Percentiles rank a stretch among this genome's conserved stretches.
These are phyloP conservation scores for Spongia lamella DNA, from an alignment of 37 sponge, comb jelly and placozoan genomes.

Conservation along the genomic window DNA sequence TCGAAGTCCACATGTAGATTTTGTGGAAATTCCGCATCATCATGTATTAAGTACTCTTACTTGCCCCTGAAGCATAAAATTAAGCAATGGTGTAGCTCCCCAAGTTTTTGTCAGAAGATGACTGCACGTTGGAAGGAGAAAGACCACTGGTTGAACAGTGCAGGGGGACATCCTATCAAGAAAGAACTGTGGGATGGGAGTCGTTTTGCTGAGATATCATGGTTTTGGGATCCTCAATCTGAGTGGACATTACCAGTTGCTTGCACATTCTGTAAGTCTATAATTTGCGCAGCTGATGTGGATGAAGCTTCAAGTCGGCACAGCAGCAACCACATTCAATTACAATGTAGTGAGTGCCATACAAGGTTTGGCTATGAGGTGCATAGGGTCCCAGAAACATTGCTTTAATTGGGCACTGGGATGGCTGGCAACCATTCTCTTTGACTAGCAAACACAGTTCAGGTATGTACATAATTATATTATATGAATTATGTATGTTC, in stretches of 20 bases:
- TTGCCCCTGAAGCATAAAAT: not conserved
- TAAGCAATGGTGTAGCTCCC: not conserved
- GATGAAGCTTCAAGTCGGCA: not conserved
- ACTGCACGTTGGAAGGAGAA: constrained; percentile 32
- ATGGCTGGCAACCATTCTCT: constrained; percentile 37
- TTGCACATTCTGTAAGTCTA: constrained; percentile 6
- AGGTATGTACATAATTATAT: constrained; percentile 25
- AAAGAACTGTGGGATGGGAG: constrained; percentile 26
- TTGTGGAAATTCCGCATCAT: not conserved
- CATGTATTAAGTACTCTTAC: constrained; percentile 4
- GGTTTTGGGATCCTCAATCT: constrained; percentile 31
- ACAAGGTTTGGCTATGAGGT: not conserved
- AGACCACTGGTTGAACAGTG: constrained; percentile 14
- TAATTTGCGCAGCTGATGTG: not conserved
- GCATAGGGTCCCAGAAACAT: constrained; percentile 33
- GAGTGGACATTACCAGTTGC: not conserved
- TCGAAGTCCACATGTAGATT: not conserved
- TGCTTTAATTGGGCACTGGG: constrained; percentile 40
- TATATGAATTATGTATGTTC: too few relatives aligned
- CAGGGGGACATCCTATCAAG: not conserved
- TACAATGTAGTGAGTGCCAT: constrained; percentile 14
- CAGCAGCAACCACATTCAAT: not conserved
- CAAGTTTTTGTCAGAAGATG: constrained; percentile 17
- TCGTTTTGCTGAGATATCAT: constrained; percentile 21
- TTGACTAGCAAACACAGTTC: constrained; percentile 25